phyloP scores from a whole-genome alignment of 1,140 invertebrate species.

The Diuraphis noxia region DNA sequence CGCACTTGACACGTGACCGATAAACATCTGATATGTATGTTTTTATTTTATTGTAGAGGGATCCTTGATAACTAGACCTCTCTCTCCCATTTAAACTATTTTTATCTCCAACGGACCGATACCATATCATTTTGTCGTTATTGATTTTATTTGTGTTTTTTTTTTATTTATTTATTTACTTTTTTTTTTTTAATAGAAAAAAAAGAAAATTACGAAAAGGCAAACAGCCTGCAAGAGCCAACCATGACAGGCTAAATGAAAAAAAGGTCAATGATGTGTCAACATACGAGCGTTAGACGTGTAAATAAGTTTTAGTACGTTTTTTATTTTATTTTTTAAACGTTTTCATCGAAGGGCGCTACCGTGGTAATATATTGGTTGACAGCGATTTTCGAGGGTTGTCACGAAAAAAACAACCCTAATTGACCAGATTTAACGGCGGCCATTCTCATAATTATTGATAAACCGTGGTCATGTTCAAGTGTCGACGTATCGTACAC shows the following conservation, averaged over 20 bases:
- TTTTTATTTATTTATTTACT: too few species aligned
- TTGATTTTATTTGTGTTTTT: conserved; percentile 43
- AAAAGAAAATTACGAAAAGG: conserved; percentile 35
- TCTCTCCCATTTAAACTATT: background rate
- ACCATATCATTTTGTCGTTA: conserved; percentile 43
- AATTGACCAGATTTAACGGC: conserved; percentile 48
- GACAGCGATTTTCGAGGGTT: conserved; percentile 29
- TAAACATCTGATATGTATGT: conserved; percentile 45
- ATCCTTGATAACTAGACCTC: conserved; percentile 18
- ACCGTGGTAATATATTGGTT: conserved; percentile 32
- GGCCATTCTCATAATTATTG: conserved; percentile 17
- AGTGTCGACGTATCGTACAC: background rate
- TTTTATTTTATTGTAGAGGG: conserved; percentile 1
- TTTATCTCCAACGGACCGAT: conserved; percentile 3
- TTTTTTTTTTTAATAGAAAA: background rate
- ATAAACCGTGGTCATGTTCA: conserved; percentile 1
- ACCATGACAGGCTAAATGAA: conserved; percentile 51
- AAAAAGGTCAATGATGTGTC: conserved; percentile 52
- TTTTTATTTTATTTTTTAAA: conserved; percentile 50
- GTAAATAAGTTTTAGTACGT: conserved; percentile 44
- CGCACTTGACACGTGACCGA: conserved; percentile 37
- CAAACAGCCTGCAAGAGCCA: background rate
- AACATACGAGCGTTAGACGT: conserved; percentile 36
- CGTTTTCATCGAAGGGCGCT: conserved; percentile 18
- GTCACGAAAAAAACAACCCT: conserved; percentile 30